Percentiles rank a stretch among this genome's conserved stretches.
These are phyloP conservation scores for Hyperopisus bebe DNA, from an alignment of 2,113 vertebrate species.

Conservation along the genomic window DNA sequence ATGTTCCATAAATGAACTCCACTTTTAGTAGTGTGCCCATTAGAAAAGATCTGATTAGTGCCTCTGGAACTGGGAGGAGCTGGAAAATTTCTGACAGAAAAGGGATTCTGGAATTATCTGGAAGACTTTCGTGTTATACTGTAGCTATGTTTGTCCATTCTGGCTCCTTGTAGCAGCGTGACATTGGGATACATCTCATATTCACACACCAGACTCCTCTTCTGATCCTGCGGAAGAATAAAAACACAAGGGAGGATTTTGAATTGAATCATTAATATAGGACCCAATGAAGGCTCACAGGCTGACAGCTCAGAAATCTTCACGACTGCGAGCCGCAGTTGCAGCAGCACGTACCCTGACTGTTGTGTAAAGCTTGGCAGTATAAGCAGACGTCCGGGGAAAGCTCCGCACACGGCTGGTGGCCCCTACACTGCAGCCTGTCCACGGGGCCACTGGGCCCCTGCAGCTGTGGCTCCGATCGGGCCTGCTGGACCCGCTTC, in stretches of 20 bases:
- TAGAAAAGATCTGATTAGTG: neutral
- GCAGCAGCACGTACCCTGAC: slow-evolving; percentile 69
- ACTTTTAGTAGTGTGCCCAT: neutral
- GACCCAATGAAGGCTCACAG: neutral
- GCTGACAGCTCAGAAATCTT: neutral
- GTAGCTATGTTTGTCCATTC: slow-evolving; percentile 50
- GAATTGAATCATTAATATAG: neutral
- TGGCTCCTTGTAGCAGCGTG: slow-evolving; percentile 62
- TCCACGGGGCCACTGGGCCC: slow-evolving; percentile 49
- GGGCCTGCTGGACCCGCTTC: slow-evolving; percentile 63
- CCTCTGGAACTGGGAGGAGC: slow-evolving; percentile 39
- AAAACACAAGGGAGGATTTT: slow-evolving; percentile 7
- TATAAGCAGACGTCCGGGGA: slow-evolving; percentile 64
- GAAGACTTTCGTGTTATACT: slow-evolving; percentile 43
- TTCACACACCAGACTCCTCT: slow-evolving; percentile 79
- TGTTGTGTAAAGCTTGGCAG: slow-evolving; percentile 66
- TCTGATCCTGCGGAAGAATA: slow-evolving; percentile 70
- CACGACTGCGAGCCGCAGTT: neutral
- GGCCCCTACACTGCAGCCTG: slow-evolving; percentile 53
- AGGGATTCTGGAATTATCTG: slow-evolving; percentile 53
- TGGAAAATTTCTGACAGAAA: slow-evolving; percentile 36
- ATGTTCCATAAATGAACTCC: neutral
- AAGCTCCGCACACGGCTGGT: slow-evolving; percentile 48
- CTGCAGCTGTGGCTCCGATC: slow-evolving; percentile 62
- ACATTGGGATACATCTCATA: slow-evolving; percentile 65